Evolutionary conservation across 1,140 invertebrate species (phyloP), one percentile per base, ranked within the genome.

Genomic region (Achatina immaculata): DNA sequence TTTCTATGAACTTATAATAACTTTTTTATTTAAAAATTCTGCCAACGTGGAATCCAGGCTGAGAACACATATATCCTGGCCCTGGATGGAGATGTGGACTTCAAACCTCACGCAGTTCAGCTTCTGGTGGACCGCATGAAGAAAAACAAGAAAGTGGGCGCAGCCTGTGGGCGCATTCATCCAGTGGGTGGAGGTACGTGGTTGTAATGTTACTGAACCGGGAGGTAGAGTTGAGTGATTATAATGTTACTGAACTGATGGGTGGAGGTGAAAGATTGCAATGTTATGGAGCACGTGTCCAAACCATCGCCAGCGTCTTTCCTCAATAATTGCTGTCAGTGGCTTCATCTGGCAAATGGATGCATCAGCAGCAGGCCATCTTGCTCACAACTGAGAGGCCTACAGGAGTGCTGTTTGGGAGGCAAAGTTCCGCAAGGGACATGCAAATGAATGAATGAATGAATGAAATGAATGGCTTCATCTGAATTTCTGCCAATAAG

Each of bases 41-140:
- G 28, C 36, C 4, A 16, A 38, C 16, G 4, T 45, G 58, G 98
- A 88, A 96, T 98, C 93, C 75, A 81, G 86, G 93, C 93, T 34
- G 91, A 93, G 79, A 94, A 94, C 84, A 93, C 93, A 0, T 93
- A 89, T 82, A 86, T 93, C 34, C 85, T 93, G 48, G 92, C 93
- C 3, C 89, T 93, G 72, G 93, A 93, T 81, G 93, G 93, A 45
- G 93, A 93, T 82, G 92, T 93, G 69, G 93, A 93, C 83, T 93
- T 93, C 84, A 91, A 93, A 80, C 93, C 93, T 1, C 85, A 90
- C 34, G 91, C 93, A 51, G 92, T 93, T 16, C 89, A 92, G 72
- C 88, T 92, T 19, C 88, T 93, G 7, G 88, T 93, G n/a, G 92
- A 93, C 85, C 82, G 93, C 40, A 93, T 93, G 93, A 92, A 90